phyloP scores from a whole-genome alignment of 2,888 invertebrate species.

The Aleiodes alternator region DNA sequence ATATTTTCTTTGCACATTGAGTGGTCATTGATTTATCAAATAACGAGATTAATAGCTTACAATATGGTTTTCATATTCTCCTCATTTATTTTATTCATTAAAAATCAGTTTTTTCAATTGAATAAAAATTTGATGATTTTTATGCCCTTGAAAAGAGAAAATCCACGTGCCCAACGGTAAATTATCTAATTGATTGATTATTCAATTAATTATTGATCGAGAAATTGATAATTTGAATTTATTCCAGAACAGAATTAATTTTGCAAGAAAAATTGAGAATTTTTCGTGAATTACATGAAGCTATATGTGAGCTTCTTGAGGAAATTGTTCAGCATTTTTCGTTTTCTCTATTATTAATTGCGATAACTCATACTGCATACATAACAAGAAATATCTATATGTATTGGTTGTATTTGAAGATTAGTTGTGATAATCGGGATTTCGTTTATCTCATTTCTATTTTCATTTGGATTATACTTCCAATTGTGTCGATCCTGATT shows the following conservation, averaged over 20 bases:
- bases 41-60: background rate
- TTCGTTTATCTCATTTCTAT: background rate
- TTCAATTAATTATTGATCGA: background rate
- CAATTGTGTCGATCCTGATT: background rate
- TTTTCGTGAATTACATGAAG: constrained; percentile 12
- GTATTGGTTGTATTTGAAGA: background rate
- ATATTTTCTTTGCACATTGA: background rate
- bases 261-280: background rate
- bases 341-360: background rate
- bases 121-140: constrained; percentile 3
- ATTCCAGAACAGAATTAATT: background rate
- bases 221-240: background rate
- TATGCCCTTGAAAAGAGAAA: background rate
- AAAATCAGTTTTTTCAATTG: background rate
- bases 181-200: too few relatives aligned
- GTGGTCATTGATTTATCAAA: background rate
- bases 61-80: background rate
- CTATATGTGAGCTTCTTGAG: background rate
- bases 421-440: background rate
- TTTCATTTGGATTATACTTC: background rate
- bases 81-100: background rate
- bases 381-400: constrained; percentile 16
- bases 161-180: background rate
- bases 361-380: background rate
- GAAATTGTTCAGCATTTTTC: background rate